phyloP scores from a whole-genome alignment of 2,888 invertebrate genomes.

The Caenorhabditis auriculariae region DNA sequence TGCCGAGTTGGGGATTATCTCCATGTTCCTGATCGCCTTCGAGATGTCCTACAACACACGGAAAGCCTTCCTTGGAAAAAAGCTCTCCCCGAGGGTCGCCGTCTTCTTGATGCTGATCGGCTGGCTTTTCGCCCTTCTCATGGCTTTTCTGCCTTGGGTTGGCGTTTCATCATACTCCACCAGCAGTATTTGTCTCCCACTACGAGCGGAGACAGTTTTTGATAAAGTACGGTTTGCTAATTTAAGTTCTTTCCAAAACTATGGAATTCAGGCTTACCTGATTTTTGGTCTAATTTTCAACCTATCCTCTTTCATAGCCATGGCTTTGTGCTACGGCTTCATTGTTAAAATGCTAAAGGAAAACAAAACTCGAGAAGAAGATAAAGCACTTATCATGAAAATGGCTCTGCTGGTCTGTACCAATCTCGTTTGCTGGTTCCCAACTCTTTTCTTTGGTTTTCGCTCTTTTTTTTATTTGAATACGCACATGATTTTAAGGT shows the following conservation, averaged over 20 bases:
- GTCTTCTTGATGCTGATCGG: constrained; percentile 65
- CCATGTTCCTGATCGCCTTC: constrained; percentile 81
- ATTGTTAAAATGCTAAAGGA: constrained; percentile 52
- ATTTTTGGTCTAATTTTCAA: constrained; percentile 77
- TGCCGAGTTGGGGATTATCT: constrained; percentile 89
- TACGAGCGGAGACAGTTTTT: constrained; percentile 80
- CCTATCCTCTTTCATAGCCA: constrained; percentile 86
- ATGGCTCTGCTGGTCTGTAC: constrained; percentile 96
- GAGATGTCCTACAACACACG: constrained; percentile 62
- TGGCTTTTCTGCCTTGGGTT: constrained; percentile 84
- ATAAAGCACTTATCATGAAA: constrained; percentile 49
- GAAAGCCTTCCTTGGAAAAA: constrained; percentile 79
- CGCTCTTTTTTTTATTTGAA: too few species aligned
- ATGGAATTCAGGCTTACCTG: constrained; percentile 33
- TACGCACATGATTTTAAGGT: neutral
- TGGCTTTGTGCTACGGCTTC: constrained; percentile 74
- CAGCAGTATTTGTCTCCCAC: constrained; percentile 93
- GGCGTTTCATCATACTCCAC: constrained; percentile 91
- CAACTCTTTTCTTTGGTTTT: constrained; percentile 77
- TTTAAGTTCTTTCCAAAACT: neutral
- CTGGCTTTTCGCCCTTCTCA: constrained; percentile 65
- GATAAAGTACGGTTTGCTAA: constrained; percentile 66
- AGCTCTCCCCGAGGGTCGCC: constrained; percentile 68
- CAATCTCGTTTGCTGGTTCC: constrained; percentile 96
- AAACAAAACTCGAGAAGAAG: constrained; percentile 44